These are phyloP conservation scores for Athalia circularis DNA, from an alignment of 2,888 invertebrate species.

Conservation along the genomic window DNA sequence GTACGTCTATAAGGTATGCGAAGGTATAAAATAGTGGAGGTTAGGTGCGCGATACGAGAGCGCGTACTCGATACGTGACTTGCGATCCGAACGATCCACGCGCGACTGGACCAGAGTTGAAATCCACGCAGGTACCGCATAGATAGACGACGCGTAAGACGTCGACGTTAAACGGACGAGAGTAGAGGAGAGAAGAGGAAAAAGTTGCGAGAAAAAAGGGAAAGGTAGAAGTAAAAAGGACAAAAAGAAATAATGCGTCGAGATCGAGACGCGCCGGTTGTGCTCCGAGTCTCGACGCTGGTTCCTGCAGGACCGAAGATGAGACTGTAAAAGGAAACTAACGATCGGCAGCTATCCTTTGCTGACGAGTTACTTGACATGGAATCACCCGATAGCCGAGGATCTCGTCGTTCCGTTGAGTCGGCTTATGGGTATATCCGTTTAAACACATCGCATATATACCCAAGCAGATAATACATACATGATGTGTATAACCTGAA, in stretches of 20 bases:
- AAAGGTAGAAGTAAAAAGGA: background rate
- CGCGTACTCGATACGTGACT: conserved; percentile 37
- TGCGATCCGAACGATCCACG: conserved; percentile 41
- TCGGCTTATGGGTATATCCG: too few species aligned
- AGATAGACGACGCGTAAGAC: too few species aligned
- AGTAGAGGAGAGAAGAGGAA: background rate
- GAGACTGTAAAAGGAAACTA: conserved; percentile 45
- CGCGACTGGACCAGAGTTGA: conserved; percentile 42
- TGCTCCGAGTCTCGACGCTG: too few species aligned
- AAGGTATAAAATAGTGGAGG: background rate
- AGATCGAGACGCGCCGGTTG: too few species aligned
- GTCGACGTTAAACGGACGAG: background rate
- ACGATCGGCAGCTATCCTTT: background rate
- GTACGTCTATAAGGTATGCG: background rate
- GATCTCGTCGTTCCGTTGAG: background rate
- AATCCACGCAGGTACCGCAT: background rate
- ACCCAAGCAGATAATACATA: too few species aligned
- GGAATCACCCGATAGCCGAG: background rate
- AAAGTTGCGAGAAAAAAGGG: background rate
- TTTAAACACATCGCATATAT: too few species aligned
- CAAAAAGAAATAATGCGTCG: background rate
- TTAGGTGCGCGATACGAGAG: conserved; percentile 7
- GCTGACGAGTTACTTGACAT: conserved; percentile 31
- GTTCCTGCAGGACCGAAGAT: background rate
- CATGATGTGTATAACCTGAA: too few species aligned